Conservation (phyloP, 1,140 invertebrate genomes). For the Pseudomyrmex pallidus region DNA sequence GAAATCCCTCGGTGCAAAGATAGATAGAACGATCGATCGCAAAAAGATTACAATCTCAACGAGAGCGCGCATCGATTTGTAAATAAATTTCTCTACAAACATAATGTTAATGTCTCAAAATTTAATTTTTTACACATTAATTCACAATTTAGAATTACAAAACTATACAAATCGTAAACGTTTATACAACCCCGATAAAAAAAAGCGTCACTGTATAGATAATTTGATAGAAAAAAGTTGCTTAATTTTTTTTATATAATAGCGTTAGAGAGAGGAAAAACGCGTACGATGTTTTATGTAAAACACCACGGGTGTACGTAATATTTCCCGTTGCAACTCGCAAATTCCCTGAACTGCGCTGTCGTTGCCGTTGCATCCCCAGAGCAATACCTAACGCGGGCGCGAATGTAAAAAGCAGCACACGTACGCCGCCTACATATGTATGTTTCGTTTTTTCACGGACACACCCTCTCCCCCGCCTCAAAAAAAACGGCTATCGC, state of each 20-base stretch:
- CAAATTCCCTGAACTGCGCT: conserved; percentile 10
- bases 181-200: too few relatives aligned
- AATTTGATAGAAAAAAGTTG: too few relatives aligned
- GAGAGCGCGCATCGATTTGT: conserved; percentile 18
- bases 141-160: background rate
- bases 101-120: background rate
- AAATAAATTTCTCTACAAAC: conserved; percentile 14
- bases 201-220: too few relatives aligned
- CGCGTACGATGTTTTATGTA: background rate
- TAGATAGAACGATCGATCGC: conserved; percentile 42
- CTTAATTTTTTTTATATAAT: background rate
- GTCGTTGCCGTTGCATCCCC: background rate
- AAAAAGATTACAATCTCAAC: conserved; percentile 29
- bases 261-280: background rate
- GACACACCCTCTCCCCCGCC: too few relatives aligned
- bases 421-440: background rate
- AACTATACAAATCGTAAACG: background rate
- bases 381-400: background rate
- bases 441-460: background rate
- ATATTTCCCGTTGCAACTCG: conserved; percentile 5
- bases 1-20: conserved; percentile 48
- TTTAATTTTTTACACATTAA: background rate
- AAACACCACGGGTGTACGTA: background rate
- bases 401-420: conserved; percentile 10
- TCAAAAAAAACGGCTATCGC: conserved; percentile 1